Percentiles rank a stretch among this genome's conserved stretches.
Evolutionary conservation across 2,888 invertebrate species (phyloP).

Genomic region (Nasonia oneida): DNA sequence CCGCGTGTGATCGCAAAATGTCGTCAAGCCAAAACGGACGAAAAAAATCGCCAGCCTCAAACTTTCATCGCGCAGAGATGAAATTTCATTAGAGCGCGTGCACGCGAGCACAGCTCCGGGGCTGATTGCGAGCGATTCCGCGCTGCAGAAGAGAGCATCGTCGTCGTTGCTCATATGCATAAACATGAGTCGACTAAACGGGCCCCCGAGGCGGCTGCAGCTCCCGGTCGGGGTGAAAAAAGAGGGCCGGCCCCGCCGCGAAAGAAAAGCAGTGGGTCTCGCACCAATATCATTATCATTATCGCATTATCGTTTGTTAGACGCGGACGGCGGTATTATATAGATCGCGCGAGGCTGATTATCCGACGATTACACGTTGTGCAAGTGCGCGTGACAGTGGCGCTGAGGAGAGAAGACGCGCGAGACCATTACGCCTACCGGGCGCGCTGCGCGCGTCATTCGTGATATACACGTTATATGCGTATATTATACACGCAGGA

Average conservation of each 20-base stretch:
- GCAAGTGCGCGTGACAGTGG: slow-evolving; percentile 73
- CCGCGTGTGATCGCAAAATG: not conserved
- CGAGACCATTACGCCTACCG: slow-evolving; percentile 54
- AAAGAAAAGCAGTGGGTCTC: slow-evolving; percentile 5
- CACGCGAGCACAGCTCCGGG: slow-evolving; percentile 35
- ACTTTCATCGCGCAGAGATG: slow-evolving; percentile 28
- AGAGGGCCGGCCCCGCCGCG: not conserved
- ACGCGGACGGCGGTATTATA: not conserved
- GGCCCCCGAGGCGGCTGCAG: slow-evolving; percentile 22
- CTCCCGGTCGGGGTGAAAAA: slow-evolving; percentile 5
- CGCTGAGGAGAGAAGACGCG: slow-evolving; percentile 50
- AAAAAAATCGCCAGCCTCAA: not conserved
- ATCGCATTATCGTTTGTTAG: slow-evolving; percentile 36
- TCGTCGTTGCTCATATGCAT: slow-evolving; percentile 36
- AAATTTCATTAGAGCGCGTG: slow-evolving; percentile 47
- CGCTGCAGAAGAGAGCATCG: slow-evolving; percentile 21
- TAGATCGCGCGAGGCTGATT: slow-evolving; percentile 65
- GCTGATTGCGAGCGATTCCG: slow-evolving; percentile 51
- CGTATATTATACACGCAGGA: not conserved
- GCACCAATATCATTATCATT: slow-evolving; percentile 33
- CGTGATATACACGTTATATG: slow-evolving; percentile 50
- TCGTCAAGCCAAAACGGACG: not conserved
- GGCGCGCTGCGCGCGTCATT: slow-evolving; percentile 47
- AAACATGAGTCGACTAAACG: slow-evolving; percentile 59
- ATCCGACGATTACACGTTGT: slow-evolving; percentile 74